Base-by-base conservation (phyloP, 1,140 invertebrate genomes). In the Glossosoma conforme region DNA sequence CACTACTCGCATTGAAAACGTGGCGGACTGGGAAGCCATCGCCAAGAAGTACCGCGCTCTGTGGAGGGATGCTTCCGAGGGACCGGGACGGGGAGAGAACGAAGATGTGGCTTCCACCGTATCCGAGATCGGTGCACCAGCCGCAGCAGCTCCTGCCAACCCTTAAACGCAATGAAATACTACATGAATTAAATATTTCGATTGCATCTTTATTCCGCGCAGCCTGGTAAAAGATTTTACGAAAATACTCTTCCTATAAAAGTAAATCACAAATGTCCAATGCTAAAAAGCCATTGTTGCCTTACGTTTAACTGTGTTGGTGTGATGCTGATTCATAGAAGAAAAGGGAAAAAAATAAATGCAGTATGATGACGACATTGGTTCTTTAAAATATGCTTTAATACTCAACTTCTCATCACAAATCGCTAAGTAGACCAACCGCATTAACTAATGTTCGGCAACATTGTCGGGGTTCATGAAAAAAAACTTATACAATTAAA, bases 11-110 rank as follows among this genome's bases (percentile, higher is more conserved):
- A 91, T 94, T 48, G 91, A 94, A 65, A 92, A 89, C 60, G 89
- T 94, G 0, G 86, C 90, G 3, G 91, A 95, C 65, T 95, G 92
- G 92, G 85, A 90, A 57, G 74, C 82, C 1, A 93, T 95, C 19
- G 85, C 89, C 6, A 88, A 88, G 66, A 91, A 91, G 61, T 95
- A 93, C 64, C 77, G 89, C n/a, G 83, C 84, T 0, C 71, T 93
- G 1, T 82, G 83, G 63, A 84, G 88, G 6, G 80, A 82, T 41
- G 68, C 70, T 42, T 69, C 79, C 4, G 78, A 83, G 32, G 81
- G 83, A 25, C 72, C 77, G 1, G 64, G 68, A 2, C 77, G 76
- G 19, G 10, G 30, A 8, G 64, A 71, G 0, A 77, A 66, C 24
- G 80, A 82, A 25, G 63, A 66, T 3, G 77, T 74, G 11, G 60